Percentiles rank a stretch among this genome's conserved stretches.
phyloP scores from a whole-genome alignment of 2,888 invertebrate species.

The Sinodicranocentrus sp. region DNA sequence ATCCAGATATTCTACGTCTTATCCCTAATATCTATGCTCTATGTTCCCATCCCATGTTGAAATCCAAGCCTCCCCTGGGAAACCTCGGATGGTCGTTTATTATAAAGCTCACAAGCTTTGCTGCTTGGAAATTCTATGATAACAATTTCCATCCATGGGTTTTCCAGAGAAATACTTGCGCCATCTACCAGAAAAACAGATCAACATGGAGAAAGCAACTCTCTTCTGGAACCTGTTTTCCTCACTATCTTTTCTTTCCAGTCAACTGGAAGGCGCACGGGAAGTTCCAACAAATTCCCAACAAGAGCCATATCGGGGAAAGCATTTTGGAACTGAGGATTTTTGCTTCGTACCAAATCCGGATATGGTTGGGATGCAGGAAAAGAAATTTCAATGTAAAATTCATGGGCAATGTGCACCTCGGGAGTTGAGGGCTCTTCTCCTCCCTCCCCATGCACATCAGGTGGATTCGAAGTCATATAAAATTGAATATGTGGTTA shows the following conservation, averaged over 20 bases:
- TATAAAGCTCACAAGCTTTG: no score
- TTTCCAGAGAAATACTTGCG: constrained; percentile 22
- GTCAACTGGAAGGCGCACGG: constrained; percentile 32
- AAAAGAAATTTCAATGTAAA: constrained; percentile 72
- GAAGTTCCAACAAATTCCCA: no score
- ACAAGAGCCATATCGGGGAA: not conserved
- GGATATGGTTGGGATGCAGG: constrained; percentile 67
- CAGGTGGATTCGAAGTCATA: not conserved
- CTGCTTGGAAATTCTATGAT: no score
- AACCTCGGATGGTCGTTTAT: no score
- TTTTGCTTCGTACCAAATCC: constrained; percentile 56
- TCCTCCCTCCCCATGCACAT: constrained; percentile 41
- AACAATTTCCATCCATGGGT: not conserved
- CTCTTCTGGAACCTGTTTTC: not conserved
- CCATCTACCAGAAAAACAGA: constrained; percentile 30
- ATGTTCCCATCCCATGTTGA: not conserved
- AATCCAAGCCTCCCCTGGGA: no score
- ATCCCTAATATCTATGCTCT: not conserved
- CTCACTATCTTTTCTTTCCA: constrained; percentile 30
- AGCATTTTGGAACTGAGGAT: constrained; percentile 32
- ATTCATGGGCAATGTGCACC: constrained; percentile 66
- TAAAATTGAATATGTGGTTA: no score
- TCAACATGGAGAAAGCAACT: constrained; percentile 43
- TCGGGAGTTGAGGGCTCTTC: constrained; percentile 44
- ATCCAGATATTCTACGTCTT: no score